A percentile compares a stretch with the other conserved stretches of the same genome.
These are phyloP conservation scores for Hiodon alosoides DNA, from an alignment of 2,113 vertebrate genomes.

Conservation along the genomic window DNA sequence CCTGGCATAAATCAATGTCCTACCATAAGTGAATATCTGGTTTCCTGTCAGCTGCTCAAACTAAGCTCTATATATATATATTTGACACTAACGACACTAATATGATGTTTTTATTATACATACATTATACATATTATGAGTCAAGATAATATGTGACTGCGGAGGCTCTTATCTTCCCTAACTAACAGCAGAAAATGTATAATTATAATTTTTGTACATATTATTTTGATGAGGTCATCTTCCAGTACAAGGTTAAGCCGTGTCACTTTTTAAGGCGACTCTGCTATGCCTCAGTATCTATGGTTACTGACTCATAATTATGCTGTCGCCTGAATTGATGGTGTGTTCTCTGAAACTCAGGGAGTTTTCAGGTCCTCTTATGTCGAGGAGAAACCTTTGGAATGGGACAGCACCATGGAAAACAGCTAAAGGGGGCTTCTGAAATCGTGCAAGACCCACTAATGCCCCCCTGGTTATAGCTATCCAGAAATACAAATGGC, in stretches of 20 bases:
- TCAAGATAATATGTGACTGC: too few relatives aligned
- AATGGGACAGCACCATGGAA: neutral
- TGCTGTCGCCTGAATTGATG: neutral
- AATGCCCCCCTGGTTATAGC: neutral
- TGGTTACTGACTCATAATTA: conserved; percentile 19
- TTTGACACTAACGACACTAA: too few relatives aligned
- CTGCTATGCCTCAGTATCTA: conserved; percentile 7
- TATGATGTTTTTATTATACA: too few relatives aligned
- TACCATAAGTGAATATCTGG: too few relatives aligned
- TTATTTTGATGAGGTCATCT: neutral
- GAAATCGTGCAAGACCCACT: neutral
- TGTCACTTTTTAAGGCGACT: neutral
- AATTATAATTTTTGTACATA: neutral
- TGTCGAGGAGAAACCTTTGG: neutral
- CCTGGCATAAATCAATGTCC: too few relatives aligned
- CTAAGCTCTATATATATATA: too few relatives aligned
- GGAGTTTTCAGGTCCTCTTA: conserved; percentile 8
- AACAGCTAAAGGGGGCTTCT: neutral
- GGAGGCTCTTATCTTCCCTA: neutral
- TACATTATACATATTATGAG: too few relatives aligned
- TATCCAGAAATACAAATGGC: neutral
- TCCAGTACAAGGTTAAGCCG: neutral
- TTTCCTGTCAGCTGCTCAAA: too few relatives aligned
- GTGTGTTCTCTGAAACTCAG: conserved; percentile 11
- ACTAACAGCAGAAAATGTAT: neutral